Percentiles rank a stretch among this genome's conserved stretches.
Evolutionary conservation across 1,140 invertebrate species (phyloP).

Genomic region (Drosophila rhopaloa): DNA sequence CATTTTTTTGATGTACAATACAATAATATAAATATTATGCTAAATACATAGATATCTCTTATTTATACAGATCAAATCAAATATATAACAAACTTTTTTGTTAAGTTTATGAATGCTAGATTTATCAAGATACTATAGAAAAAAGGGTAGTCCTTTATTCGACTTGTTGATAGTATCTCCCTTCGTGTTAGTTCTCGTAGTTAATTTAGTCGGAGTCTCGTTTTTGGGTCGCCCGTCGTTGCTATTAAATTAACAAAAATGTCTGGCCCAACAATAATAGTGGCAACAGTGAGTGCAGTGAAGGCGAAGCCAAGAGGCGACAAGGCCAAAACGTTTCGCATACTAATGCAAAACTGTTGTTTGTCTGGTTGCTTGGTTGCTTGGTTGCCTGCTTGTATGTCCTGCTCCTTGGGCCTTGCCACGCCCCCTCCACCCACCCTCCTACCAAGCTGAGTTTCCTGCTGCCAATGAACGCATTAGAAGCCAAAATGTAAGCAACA

Average conservation of each 20-base stretch:
- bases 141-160: background rate
- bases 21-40: too few relatives aligned
- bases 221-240: conserved; percentile 21
- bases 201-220: conserved; percentile 20
- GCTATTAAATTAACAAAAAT: conserved; percentile 55
- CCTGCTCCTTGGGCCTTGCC: conserved; percentile 4
- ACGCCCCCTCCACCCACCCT: background rate
- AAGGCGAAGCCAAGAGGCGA: conserved; percentile 21
- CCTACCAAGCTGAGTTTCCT: background rate
- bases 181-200: background rate
- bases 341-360: conserved; percentile 63
- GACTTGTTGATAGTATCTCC: background rate
- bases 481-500: conserved; percentile 50
- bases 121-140: too few relatives aligned
- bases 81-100: too few relatives aligned
- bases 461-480: conserved; percentile 57
- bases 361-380: conserved; percentile 53
- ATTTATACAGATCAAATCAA: too few relatives aligned
- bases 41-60: too few relatives aligned
- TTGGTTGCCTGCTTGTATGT: conserved; percentile 15
- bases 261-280: conserved; percentile 24
- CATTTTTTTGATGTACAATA: too few relatives aligned
- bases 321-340: conserved; percentile 46
- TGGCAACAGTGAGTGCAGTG: conserved; percentile 30
- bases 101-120: too few relatives aligned